Conservation (phyloP, 2,888 invertebrate species). For the Micoletzkya japonica region DNA sequence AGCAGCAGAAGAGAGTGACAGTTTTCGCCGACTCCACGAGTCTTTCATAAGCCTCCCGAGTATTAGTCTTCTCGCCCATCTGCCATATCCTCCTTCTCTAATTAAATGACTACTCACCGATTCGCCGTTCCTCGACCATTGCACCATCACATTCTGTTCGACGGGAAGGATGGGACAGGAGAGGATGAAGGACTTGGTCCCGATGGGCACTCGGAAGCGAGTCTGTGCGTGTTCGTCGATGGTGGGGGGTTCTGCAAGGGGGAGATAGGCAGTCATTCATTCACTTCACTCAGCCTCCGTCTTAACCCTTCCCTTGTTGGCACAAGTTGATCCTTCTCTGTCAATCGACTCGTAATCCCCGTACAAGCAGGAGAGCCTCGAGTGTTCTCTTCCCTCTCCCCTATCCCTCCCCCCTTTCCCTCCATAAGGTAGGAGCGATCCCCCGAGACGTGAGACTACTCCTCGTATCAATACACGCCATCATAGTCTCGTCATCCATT, state of each 20-base stretch:
- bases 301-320: too few relatives aligned
- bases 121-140: slow-evolving; percentile 60
- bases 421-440: background rate
- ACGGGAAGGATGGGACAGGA: slow-evolving; percentile 53
- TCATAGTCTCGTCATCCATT: slow-evolving; percentile 27
- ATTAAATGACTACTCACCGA: slow-evolving; percentile 35
- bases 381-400: slow-evolving; percentile 5
- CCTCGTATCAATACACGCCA: slow-evolving; percentile 1
- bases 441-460: background rate
- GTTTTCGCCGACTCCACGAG: background rate
- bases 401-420: background rate
- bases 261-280: background rate
- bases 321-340: background rate
- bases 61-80: background rate
- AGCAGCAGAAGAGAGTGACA: background rate
- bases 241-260: slow-evolving; percentile 55
- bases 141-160: slow-evolving; percentile 51
- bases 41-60: background rate
- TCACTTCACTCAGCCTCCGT: too few relatives aligned
- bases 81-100: background rate
- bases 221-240: slow-evolving; percentile 47
- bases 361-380: background rate
- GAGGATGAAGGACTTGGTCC: slow-evolving; percentile 55
- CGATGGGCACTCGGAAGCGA: slow-evolving; percentile 52
- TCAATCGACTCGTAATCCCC: too few relatives aligned